Percentiles rank a stretch among this genome's conserved stretches.
phyloP scores from a whole-genome alignment of 2,113 vertebrate species.

The Neotragus moschatus region DNA sequence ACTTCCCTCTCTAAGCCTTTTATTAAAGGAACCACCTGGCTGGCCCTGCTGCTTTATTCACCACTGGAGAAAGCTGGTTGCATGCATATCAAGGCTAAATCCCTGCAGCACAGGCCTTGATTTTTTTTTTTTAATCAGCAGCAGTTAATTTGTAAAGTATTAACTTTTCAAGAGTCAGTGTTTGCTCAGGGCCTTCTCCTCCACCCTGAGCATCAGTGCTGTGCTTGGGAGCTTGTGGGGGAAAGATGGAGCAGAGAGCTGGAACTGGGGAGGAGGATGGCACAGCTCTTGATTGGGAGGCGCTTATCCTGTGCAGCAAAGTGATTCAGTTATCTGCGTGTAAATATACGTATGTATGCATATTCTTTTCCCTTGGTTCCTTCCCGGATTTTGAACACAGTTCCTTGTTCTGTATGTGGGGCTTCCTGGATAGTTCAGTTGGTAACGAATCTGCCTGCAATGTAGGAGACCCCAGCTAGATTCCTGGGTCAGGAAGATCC shows the following conservation, averaged over 20 bases:
- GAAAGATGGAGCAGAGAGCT: neutral
- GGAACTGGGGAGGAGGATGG: neutral
- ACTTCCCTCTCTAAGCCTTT: neutral
- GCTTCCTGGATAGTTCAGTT: neutral
- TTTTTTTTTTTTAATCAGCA: constrained; percentile 22
- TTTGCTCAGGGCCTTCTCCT: constrained; percentile 27
- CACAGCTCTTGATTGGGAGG: no score
- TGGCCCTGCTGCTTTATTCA: neutral
- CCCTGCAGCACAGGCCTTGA: neutral
- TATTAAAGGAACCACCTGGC: neutral
- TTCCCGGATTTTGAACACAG: neutral
- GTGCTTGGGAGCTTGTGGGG: neutral
- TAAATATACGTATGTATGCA: neutral
- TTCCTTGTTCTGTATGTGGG: neutral
- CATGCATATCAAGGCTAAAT: neutral
- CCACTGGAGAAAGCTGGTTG: neutral
- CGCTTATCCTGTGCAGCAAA: neutral
- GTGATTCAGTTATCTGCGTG: neutral
- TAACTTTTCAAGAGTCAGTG: neutral
- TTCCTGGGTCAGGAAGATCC: neutral
- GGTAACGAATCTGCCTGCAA: neutral
- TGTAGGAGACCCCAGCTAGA: neutral
- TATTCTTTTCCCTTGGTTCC: neutral
- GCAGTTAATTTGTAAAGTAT: constrained; percentile 15
- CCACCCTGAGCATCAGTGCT: neutral